These are phyloP conservation scores for Siderastrea siderea DNA, from an alignment of 92 coral and sea anemone species.

Conservation along the genomic window DNA sequence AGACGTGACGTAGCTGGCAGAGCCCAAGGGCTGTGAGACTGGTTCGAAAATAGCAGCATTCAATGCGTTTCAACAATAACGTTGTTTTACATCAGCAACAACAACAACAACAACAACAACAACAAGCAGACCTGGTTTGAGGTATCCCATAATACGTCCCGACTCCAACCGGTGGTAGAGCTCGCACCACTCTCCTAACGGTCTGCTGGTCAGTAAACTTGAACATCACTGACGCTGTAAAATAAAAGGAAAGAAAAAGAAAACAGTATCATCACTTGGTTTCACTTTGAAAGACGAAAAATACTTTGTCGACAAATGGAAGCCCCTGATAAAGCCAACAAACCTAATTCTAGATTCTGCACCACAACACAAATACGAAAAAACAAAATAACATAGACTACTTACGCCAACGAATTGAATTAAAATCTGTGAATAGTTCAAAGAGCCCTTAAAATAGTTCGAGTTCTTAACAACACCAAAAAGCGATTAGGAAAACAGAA, in stretches of 20 bases:
- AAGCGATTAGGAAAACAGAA: too few species aligned
- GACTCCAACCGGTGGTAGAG: conserved; percentile 97
- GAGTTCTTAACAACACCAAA: too few species aligned
- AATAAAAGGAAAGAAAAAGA: not conserved
- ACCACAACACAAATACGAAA: too few species aligned
- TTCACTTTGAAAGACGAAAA: too few species aligned
- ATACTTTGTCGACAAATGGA: not conserved
- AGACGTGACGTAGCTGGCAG: too few species aligned
- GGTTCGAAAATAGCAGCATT: not conserved
- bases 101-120: not conserved
- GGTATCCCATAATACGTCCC: conserved; percentile 94
- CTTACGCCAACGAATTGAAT: not conserved
- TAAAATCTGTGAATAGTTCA: not conserved
- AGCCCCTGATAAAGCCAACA: not conserved
- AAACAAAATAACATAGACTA: too few species aligned
- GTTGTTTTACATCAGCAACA: not conserved
- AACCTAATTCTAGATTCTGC: too few species aligned
- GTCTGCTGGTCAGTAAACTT: conserved; percentile 92
- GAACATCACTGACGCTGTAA: conserved; percentile 92
- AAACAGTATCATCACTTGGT: not conserved
- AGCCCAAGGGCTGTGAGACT: too few species aligned
- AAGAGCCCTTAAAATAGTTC: too few species aligned
- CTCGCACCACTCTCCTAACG: conserved; percentile 90
- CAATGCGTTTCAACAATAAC: not conserved
- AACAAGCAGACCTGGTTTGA: conserved; percentile 83